Percentiles rank a stretch among this genome's conserved stretches.
Evolutionary conservation across 2,113 vertebrate genomes (phyloP).

Genomic region (Eira barbara): DNA sequence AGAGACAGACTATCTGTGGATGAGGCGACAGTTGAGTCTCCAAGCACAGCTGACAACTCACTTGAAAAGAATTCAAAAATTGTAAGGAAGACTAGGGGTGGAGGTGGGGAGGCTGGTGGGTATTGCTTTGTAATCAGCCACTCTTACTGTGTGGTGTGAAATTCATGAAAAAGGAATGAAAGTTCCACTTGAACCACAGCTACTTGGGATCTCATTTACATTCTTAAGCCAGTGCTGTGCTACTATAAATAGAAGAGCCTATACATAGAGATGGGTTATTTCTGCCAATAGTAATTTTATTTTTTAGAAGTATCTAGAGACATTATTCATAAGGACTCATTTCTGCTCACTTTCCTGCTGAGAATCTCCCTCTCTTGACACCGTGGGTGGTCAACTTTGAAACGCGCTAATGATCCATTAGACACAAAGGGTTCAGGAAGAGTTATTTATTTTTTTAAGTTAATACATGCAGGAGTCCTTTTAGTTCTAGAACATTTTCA

Average conservation of each 20-base stretch:
- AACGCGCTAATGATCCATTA: conserved; percentile 73
- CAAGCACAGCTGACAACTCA: not conserved
- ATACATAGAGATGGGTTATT: conserved; percentile 77
- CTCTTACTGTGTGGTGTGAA: not conserved
- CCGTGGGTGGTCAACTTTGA: conserved; percentile 74
- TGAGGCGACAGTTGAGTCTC: not conserved
- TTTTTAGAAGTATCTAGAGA: conserved; percentile 76
- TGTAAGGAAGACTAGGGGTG: not conserved
- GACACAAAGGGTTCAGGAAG: conserved; percentile 54
- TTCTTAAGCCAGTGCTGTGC: conserved; percentile 49
- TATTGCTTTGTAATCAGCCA: conserved; percentile 49
- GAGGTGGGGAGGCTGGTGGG: not conserved
- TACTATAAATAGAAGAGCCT: conserved; percentile 78
- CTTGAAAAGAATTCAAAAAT: conserved; percentile 41
- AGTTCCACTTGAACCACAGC: not conserved
- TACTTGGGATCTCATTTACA: conserved; percentile 59
- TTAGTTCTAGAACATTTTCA: conserved; percentile 62
- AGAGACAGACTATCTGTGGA: not conserved
- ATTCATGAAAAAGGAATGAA: conserved; percentile 43
- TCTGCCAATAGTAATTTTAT: conserved; percentile 74
- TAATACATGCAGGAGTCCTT: conserved; percentile 59
- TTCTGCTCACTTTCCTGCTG: conserved; percentile 73
- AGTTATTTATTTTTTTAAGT: conserved; percentile 63
- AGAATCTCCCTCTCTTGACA: conserved; percentile 65
- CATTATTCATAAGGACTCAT: conserved; percentile 77